Percentiles rank a stretch among this genome's conserved stretches.
These are phyloP conservation scores for western clawed frog (Xenopus tropicalis) DNA, from an alignment of 2,113 vertebrate species.

Conservation along the genomic window DNA sequence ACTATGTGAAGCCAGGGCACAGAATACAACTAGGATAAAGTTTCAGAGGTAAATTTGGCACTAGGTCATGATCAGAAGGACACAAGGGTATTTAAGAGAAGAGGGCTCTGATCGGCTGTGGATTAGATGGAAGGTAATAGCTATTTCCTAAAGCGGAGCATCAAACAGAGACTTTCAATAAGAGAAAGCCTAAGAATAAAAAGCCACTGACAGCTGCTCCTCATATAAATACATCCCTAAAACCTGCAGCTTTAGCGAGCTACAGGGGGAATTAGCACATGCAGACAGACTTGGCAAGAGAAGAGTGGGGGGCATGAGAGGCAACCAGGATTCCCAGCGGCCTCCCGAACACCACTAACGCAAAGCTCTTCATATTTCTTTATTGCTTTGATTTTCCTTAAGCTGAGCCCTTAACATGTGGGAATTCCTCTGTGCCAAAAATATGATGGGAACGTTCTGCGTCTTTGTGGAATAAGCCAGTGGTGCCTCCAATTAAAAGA, in stretches of 20 bases:
- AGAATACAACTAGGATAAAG: no score
- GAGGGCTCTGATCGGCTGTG: not conserved
- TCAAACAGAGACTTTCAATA: slow-evolving; percentile 23
- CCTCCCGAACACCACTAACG: slow-evolving; percentile 22
- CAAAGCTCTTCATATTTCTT: slow-evolving; percentile 21
- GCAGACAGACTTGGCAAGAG: slow-evolving; percentile 36
- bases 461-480: not conserved
- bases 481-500: no score
- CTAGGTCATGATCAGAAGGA: not conserved
- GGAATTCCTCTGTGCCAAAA: not conserved
- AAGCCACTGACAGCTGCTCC: slow-evolving; percentile 39
- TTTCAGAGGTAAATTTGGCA: not conserved
- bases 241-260: slow-evolving; percentile 35
- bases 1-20: no score
- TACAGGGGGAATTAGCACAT: slow-evolving; percentile 37
- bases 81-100: not conserved
- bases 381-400: slow-evolving; percentile 10
- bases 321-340: slow-evolving; percentile 14
- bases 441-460: not conserved
- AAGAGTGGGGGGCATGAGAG: slow-evolving; percentile 27
- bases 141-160: slow-evolving; percentile 34
- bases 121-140: slow-evolving; percentile 1
- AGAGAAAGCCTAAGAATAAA: slow-evolving; percentile 28
- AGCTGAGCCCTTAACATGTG: slow-evolving; percentile 3
- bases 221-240: slow-evolving; percentile 44